Evolutionary conservation across 2,888 invertebrate species (phyloP).

Genomic region (Tinea semifulvella): DNA sequence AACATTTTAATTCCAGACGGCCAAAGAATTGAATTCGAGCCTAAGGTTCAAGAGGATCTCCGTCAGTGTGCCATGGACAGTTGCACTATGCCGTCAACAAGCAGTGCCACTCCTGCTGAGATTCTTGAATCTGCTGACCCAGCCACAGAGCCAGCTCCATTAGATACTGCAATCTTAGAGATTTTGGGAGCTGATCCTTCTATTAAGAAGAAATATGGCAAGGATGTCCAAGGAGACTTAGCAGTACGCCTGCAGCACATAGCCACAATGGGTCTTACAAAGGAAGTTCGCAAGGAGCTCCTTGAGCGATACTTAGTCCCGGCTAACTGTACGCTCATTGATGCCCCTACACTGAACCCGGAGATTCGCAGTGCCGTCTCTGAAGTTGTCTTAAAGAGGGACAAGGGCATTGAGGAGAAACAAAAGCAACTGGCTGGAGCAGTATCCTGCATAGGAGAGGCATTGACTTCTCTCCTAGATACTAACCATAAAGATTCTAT

Average conservation of each 20-base stretch:
- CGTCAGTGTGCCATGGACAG: neutral
- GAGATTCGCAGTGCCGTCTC: slow-evolving; percentile 22
- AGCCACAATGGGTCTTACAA: slow-evolving; percentile 19
- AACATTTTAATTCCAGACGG: neutral
- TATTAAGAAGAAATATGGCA: slow-evolving; percentile 18
- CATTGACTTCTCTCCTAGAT: slow-evolving; percentile 16
- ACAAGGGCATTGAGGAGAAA: slow-evolving; percentile 22
- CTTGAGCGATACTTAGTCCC: slow-evolving; percentile 20
- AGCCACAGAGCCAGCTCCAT: neutral
- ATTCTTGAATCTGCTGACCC: neutral
- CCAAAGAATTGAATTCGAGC: neutral
- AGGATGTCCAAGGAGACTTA: slow-evolving; percentile 21
- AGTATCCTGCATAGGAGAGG: slow-evolving; percentile 19
- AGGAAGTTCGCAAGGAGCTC: slow-evolving; percentile 20
- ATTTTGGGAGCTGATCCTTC: slow-evolving; percentile 20
- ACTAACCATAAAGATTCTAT: slow-evolving; percentile 13
- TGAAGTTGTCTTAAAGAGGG: slow-evolving; percentile 19
- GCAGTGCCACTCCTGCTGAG: neutral
- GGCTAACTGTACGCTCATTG: slow-evolving; percentile 20
- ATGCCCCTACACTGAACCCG: slow-evolving; percentile 22
- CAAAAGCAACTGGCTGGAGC: slow-evolving; percentile 22
- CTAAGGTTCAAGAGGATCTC: neutral
- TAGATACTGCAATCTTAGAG: slow-evolving; percentile 15
- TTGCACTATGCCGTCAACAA: neutral
- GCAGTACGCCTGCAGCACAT: slow-evolving; percentile 20